phyloP scores from a whole-genome alignment of 2,888 invertebrate species.

The Panorpa germanica region DNA sequence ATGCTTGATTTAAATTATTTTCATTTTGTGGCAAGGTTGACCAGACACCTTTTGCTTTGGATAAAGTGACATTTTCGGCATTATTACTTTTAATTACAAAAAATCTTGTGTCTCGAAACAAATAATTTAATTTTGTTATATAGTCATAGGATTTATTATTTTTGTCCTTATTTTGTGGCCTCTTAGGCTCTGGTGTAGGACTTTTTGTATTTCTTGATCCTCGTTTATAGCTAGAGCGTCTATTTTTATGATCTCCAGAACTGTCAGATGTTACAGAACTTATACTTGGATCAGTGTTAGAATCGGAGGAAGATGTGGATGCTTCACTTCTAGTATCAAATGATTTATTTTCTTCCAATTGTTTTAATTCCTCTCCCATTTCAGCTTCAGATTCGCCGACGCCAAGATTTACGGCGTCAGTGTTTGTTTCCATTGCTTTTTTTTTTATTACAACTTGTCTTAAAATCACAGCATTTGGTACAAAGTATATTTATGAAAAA shows the following conservation, averaged over 20 bases:
- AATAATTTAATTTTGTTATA: constrained; percentile 75
- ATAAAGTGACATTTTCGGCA: constrained; percentile 85
- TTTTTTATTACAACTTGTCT: no score
- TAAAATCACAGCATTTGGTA: no score
- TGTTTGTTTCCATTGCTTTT: constrained; percentile 29
- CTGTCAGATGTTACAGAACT: constrained; percentile 60
- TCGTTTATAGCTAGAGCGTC: constrained; percentile 22
- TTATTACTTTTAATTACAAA: constrained; percentile 97
- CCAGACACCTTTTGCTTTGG: constrained; percentile 94
- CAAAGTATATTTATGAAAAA: no score
- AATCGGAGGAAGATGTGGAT: constrained; percentile 58
- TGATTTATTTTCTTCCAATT: constrained; percentile 39
- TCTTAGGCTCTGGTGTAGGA: constrained; percentile 19
- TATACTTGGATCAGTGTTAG: constrained; percentile 54
- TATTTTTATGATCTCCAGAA: constrained; percentile 28
- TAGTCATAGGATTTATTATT: constrained; percentile 70
- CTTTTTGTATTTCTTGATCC: constrained; percentile 14
- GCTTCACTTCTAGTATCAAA: constrained; percentile 82
- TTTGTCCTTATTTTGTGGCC: constrained; percentile 9
- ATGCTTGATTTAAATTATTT: constrained; percentile 87
- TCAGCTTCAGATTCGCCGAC: constrained; percentile 48
- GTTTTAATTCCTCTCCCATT: constrained; percentile 62
- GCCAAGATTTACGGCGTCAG: constrained; percentile 43
- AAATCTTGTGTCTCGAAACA: constrained; percentile 86
- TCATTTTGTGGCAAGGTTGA: constrained; percentile 96